A percentile compares a stretch with the other conserved stretches of the same genome.
These are phyloP conservation scores for Isichthys henryi DNA, from an alignment of 2,113 vertebrate genomes.

Conservation along the genomic window DNA sequence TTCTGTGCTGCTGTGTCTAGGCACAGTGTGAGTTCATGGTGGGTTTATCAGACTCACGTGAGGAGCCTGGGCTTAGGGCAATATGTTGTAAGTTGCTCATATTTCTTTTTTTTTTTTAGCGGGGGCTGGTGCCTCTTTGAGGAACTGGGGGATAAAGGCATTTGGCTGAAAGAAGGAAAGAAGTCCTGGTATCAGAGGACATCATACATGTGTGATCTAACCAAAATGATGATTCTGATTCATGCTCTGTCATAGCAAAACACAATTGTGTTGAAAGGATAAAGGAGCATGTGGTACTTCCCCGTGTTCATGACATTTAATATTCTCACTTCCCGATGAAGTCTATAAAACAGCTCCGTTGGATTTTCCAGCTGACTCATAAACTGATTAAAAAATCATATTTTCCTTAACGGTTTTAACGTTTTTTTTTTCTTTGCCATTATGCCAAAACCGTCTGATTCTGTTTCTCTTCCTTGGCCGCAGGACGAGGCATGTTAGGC, in stretches of 20 bases:
- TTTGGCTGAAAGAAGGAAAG: neutral
- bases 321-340: neutral
- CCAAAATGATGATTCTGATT: neutral
- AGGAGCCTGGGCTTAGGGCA: neutral
- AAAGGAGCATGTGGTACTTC: neutral
- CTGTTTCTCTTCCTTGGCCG: constrained; percentile 40
- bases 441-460: constrained; percentile 22
- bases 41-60: neutral
- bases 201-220: neutral
- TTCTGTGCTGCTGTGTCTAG: neutral
- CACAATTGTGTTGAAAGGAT: neutral
- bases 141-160: neutral
- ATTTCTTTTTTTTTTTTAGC: neutral
- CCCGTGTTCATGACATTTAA: neutral
- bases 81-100: neutral
- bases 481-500: constrained; percentile 57
- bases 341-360: neutral
- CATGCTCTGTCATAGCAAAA: neutral
- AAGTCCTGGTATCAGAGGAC: neutral
- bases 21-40: neutral
- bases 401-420: neutral
- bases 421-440: constrained; percentile 23
- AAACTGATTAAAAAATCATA: neutral
- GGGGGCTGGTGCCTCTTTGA: neutral
- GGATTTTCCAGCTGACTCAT: neutral